phyloP scores from a whole-genome alignment of 2,113 vertebrate species.

The Cnemophilus loriae region DNA sequence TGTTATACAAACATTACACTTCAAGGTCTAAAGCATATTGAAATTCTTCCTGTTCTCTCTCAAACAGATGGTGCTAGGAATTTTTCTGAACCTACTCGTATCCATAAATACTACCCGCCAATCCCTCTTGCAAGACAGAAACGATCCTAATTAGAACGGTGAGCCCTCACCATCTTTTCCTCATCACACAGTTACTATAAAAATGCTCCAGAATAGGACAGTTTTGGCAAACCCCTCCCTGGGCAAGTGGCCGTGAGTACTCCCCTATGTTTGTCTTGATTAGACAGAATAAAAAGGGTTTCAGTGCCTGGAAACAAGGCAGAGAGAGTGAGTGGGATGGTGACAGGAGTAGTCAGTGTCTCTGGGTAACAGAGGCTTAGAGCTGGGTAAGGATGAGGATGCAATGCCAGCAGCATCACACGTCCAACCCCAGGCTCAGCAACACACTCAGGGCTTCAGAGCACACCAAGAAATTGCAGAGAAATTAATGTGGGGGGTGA shows the following conservation, averaged over 20 bases:
- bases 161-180: conserved; percentile 45
- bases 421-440: background rate
- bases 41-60: conserved; percentile 76
- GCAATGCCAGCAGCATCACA: background rate
- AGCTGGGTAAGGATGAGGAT: background rate
- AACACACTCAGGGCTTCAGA: background rate
- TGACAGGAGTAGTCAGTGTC: background rate
- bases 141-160: conserved; percentile 65
- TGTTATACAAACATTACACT: conserved; percentile 72
- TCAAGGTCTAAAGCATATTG: conserved; percentile 71
- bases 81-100: conserved; percentile 69
- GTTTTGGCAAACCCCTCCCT: conserved; percentile 31
- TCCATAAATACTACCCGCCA: conserved; percentile 74
- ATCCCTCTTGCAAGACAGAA: conserved; percentile 62
- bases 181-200: conserved; percentile 42
- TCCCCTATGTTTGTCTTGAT: conserved; percentile 12
- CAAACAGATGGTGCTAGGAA: conserved; percentile 79
- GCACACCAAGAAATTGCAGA: background rate
- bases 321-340: background rate
- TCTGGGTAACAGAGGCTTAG: background rate
- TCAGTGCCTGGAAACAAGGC: background rate
- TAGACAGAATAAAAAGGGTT: background rate
- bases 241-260: background rate
- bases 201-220: conserved; percentile 1
- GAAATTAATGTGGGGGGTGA: background rate